Base-by-base conservation (phyloP, 2,888 invertebrate species). In the Venusia cambrica region DNA sequence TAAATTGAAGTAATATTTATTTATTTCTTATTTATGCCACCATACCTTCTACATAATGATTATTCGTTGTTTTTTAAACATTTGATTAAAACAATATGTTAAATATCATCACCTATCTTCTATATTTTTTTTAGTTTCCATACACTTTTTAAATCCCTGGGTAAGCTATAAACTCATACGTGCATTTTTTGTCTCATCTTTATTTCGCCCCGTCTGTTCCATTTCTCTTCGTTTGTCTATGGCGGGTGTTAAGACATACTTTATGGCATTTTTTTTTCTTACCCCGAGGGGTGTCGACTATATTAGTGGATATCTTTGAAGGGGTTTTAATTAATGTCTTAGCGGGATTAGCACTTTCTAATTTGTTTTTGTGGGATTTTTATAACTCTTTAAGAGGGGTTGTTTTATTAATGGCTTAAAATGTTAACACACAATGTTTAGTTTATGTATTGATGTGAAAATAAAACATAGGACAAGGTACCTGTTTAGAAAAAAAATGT, bases 291-390 rank as follows among this genome's bases (percentile, higher is more conserved):
- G 66, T 57, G 60, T 48, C 53, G 56, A 62, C 55, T 55, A 54
- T 61, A 62, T 64, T 63, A 42, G 32, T 45, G 38, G 29, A 34
- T 38, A 45, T 47, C 41, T 48, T 54, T 14, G 38, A 37, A 57
- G 58, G 50, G 48, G 55, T 51, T 46, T 45, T 57, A 68, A 71
- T 73, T 63, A 61, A 68, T 66, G 58, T 51, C 55, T 54, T 48
- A 32, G 45, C 42, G 34, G 67, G 67, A 73, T 75, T 73, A 73
- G 65, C 74, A 66, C 72, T 63, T 67, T 65, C 61, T 62, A 60
- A 64, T 62, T 63, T 33, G 24, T 38, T 26, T 19, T 20, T 12
- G 5, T 7, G 21, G 19, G 15, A 34, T 20, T 30, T 4, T 26
- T 33, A 12, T 27, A 18, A 8, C 4, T 51, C 51, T 57, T 48